These are phyloP conservation scores for Archilochus colubris DNA, from an alignment of 2,113 vertebrate species.

Conservation along the genomic window DNA sequence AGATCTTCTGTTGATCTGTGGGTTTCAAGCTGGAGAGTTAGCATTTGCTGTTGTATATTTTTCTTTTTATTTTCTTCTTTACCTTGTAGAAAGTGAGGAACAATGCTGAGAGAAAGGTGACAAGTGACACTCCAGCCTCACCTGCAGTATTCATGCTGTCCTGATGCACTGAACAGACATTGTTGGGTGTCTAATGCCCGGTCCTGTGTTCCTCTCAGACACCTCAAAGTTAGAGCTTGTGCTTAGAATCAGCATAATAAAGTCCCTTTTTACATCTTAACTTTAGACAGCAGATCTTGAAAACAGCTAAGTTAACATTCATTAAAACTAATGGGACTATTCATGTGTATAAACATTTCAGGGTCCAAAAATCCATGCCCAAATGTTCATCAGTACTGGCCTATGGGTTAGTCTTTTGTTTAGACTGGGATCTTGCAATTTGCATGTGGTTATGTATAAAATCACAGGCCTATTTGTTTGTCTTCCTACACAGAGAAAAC, in stretches of 20 bases:
- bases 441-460: background rate
- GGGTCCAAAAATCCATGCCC: background rate
- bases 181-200: background rate
- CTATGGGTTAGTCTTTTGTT: background rate
- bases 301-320: background rate
- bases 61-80: background rate
- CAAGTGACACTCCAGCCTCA: background rate
- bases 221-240: background rate
- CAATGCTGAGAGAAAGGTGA: background rate
- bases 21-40: background rate
- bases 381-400: background rate
- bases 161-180: accelerated
- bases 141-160: background rate
- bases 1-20: background rate
- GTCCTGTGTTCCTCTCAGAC: background rate
- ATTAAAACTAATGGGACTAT: background rate
- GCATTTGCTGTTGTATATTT: too few species aligned
- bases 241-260: background rate
- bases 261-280: background rate
- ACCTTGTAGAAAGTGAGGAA: background rate
- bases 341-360: background rate
- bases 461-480: background rate
- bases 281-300: background rate
- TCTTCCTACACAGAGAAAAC: background rate
- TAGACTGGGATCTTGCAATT: background rate